A percentile compares a stretch with the other conserved stretches of the same genome.
Evolutionary conservation across 2,888 invertebrate species (phyloP).

Genomic region (Heliothis peltigera): DNA sequence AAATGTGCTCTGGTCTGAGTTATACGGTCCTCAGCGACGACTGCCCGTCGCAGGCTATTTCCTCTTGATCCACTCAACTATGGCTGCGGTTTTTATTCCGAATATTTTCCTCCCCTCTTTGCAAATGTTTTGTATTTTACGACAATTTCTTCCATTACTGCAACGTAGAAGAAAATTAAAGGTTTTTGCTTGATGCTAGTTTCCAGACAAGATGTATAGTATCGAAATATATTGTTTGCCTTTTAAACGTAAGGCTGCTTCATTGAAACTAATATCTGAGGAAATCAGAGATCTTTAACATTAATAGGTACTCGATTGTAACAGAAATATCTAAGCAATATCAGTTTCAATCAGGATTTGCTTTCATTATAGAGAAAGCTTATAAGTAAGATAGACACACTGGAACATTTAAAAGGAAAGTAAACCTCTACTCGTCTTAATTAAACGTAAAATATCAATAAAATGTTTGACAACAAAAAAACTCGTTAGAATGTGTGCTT

Average conservation of each 20-base stretch:
- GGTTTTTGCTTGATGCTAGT: constrained; percentile 9
- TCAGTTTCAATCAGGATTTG: background rate
- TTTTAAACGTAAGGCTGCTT: too few relatives aligned
- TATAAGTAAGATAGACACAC: background rate
- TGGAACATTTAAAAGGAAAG: background rate
- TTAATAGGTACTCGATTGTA: background rate
- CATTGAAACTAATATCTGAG: background rate
- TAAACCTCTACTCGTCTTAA: background rate
- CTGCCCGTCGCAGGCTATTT: constrained; percentile 61
- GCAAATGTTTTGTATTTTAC: constrained; percentile 52
- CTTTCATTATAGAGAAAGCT: background rate
- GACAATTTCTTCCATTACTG: constrained; percentile 32
- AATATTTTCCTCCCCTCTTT: constrained; percentile 36
- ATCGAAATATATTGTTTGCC: too few relatives aligned
- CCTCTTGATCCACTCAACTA: constrained; percentile 53
- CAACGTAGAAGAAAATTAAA: constrained; percentile 17
- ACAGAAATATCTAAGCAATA: background rate
- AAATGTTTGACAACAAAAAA: constrained; percentile 12
- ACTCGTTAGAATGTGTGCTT: background rate
- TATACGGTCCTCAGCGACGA: constrained; percentile 63
- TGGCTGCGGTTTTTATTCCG: constrained; percentile 47
- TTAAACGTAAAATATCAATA: background rate
- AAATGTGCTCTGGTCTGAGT: constrained; percentile 58
- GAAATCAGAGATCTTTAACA: background rate
- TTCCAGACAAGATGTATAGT: background rate